Evolutionary conservation across 2,888 invertebrate species (phyloP).

Genomic region (Drosophila anomelani): DNA sequence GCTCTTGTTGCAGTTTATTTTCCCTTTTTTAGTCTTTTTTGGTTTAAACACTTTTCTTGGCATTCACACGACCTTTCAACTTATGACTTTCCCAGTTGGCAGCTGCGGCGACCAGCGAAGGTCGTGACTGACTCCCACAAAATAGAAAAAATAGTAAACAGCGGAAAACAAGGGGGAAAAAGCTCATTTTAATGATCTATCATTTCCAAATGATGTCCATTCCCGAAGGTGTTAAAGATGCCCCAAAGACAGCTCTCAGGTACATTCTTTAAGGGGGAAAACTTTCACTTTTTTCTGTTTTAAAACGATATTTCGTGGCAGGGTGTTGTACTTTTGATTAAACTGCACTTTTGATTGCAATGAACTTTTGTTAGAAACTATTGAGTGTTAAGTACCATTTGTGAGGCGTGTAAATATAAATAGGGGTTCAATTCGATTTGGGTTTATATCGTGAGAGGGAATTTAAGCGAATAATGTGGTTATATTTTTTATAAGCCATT

Average conservation of each 20-base stretch:
- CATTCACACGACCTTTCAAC: conserved; percentile 72
- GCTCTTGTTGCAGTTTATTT: conserved; percentile 33
- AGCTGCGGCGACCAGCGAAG: conserved; percentile 43
- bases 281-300: conserved; percentile 40
- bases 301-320: conserved; percentile 37
- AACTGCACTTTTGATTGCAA: conserved; percentile 23
- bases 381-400: conserved; percentile 3
- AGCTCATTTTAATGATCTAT: conserved; percentile 69
- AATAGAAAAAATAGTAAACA: conserved; percentile 12
- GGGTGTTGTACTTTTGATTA: conserved; percentile 35
- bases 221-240: conserved; percentile 50
- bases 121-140: conserved; percentile 61
- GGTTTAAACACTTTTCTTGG: conserved; percentile 45
- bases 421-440: neutral
- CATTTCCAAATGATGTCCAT: conserved; percentile 62
- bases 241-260: conserved; percentile 31
- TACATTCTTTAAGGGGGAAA: conserved; percentile 36
- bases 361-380: conserved; percentile 11
- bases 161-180: conserved; percentile 32
- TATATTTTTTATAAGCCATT: neutral
- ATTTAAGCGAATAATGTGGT: neutral
- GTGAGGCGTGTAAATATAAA: conserved; percentile 1
- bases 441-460: neutral
- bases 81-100: conserved; percentile 53
- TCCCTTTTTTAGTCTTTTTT: conserved; percentile 30